Conservation (phyloP, 2,113 vertebrate genomes). For the Carettochelys insculpta region DNA sequence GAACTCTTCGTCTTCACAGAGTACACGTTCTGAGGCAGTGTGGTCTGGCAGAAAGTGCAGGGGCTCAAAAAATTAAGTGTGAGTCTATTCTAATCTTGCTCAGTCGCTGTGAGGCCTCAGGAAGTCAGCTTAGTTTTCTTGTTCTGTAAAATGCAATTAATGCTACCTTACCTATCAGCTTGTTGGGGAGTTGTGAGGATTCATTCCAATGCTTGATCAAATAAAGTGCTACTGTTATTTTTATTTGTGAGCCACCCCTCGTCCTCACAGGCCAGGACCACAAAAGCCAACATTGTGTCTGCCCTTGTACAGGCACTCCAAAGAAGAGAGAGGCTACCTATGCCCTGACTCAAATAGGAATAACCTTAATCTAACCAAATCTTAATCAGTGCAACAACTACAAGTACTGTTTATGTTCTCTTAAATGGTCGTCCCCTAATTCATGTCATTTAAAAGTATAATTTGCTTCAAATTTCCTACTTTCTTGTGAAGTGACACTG, state of each 20-base stretch:
- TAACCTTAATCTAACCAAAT: background rate
- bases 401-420: background rate
- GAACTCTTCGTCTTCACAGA: background rate
- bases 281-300: background rate
- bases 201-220: background rate
- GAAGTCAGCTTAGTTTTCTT: background rate
- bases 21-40: background rate
- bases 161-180: background rate
- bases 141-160: background rate
- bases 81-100: background rate
- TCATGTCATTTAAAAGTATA: background rate
- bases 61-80: background rate
- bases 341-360: background rate
- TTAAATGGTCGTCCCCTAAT: background rate
- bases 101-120: background rate
- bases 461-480: background rate
- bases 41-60: background rate
- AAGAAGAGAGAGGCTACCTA: background rate
- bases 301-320: background rate
- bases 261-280: background rate
- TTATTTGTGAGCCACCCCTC: background rate
- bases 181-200: background rate
- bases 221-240: background rate
- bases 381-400: background rate
- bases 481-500: conserved; percentile 1